Evolutionary conservation across 2,113 vertebrate species (phyloP).

Genomic region (Catagonus wagneri): DNA sequence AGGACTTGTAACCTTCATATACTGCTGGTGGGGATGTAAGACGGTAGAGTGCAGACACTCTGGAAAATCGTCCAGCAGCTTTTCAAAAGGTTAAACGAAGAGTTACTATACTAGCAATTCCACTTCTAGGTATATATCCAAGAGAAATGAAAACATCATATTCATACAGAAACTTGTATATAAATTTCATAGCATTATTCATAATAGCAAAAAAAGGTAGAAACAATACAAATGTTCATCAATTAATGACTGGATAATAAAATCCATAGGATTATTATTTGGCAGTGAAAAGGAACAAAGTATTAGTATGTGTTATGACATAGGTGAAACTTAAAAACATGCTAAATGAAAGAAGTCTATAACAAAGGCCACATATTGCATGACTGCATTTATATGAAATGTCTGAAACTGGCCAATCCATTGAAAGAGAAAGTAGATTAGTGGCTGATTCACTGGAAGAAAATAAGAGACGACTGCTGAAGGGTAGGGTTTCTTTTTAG

Average conservation of each 20-base stretch:
- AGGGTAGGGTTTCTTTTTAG: not conserved
- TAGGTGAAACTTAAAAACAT: conserved; percentile 21
- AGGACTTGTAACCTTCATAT: not conserved
- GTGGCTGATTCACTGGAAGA: not conserved
- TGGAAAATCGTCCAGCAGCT: not conserved
- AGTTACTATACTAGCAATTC: not conserved
- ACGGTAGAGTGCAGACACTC: not conserved
- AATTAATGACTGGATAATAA: conserved; percentile 21
- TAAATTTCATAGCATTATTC: not conserved
- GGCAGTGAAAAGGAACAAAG: conserved; percentile 49
- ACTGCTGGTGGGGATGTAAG: not conserved
- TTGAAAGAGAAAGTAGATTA: not conserved
- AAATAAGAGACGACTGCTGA: conserved; percentile 19
- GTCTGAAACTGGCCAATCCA: not conserved
- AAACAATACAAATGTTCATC: conserved; percentile 17
- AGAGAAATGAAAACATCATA: conserved; percentile 15
- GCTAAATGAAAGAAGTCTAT: conserved; percentile 17
- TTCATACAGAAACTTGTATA: not conserved
- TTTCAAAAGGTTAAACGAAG: conserved; percentile 27
- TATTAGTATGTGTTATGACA: not conserved
- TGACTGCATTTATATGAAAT: conserved; percentile 14
- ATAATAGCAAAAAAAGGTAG: conserved; percentile 28
- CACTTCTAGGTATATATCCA: not conserved
- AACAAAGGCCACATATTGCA: not conserved
- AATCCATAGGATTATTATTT: not conserved